phyloP scores from a whole-genome alignment of 2,888 invertebrate species.

The Lithosia quadra region DNA sequence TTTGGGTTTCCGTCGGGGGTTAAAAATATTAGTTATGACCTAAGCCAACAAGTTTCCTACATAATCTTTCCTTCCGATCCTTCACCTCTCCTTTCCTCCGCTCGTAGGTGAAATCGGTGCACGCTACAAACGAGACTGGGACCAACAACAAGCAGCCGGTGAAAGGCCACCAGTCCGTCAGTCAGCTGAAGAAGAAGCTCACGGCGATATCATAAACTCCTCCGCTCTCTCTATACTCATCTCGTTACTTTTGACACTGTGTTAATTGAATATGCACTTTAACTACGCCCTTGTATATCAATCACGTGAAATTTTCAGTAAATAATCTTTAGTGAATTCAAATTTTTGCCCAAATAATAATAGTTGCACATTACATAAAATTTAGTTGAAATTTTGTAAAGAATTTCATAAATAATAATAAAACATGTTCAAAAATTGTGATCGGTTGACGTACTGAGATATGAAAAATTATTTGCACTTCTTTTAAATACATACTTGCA shows the following conservation, averaged over 20 bases:
- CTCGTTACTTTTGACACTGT: constrained; percentile 8
- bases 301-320: background rate
- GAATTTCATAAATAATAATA: too few relatives aligned
- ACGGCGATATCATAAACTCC: constrained; percentile 64
- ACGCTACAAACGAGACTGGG: constrained; percentile 83
- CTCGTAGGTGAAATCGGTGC: constrained; percentile 71
- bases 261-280: constrained; percentile 42
- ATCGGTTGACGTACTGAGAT: too few relatives aligned
- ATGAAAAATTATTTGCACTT: too few relatives aligned
- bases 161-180: constrained; percentile 74
- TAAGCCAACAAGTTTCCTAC: background rate
- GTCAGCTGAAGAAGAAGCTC: constrained; percentile 79
- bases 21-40: too few relatives aligned
- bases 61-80: background rate
- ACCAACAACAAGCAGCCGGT: constrained; percentile 74
- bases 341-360: too few relatives aligned
- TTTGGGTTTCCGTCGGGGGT: too few relatives aligned
- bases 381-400: too few relatives aligned
- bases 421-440: too few relatives aligned
- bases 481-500: too few relatives aligned
- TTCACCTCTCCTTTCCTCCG: constrained; percentile 24
- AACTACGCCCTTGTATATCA: background rate
- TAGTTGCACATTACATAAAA: too few relatives aligned
- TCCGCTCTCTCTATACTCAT: constrained; percentile 1
- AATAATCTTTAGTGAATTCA: too few relatives aligned